phyloP scores from a whole-genome alignment of 2,797 vertebrate species.

The Spondyliosoma cantharus region DNA sequence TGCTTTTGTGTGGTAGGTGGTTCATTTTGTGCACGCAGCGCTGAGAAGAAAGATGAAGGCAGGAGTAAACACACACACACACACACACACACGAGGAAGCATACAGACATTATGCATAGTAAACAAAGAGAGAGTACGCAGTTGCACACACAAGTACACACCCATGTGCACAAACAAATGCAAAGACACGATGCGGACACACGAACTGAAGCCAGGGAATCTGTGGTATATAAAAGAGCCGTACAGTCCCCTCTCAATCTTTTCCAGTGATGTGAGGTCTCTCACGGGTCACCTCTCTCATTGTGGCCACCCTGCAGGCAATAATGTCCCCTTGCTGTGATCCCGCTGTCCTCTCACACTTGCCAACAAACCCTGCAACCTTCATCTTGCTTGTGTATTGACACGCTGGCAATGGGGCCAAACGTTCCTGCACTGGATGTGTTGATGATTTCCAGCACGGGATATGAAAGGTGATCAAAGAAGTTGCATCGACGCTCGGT shows the following conservation, averaged over 20 bases:
- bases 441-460: conserved; percentile 55
- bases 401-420: conserved; percentile 39
- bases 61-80: conserved; percentile 39
- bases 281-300: conserved; percentile 68
- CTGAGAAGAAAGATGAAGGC: conserved; percentile 58
- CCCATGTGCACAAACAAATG: neutral
- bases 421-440: conserved; percentile 35
- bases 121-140: conserved; percentile 41
- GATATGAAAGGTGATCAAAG: conserved; percentile 18
- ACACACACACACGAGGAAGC: conserved; percentile 17
- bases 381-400: conserved; percentile 46
- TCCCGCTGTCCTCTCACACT: conserved; percentile 63
- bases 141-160: conserved; percentile 2
- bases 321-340: conserved; percentile 68
- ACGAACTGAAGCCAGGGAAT: conserved; percentile 15
- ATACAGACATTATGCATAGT: conserved; percentile 34
- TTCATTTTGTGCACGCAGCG: conserved; percentile 63
- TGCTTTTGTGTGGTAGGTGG: conserved; percentile 74
- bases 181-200: neutral
- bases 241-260: conserved; percentile 38
- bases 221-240: conserved; percentile 18
- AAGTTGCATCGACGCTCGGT: neutral
- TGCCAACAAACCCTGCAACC: conserved; percentile 59
- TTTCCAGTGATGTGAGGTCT: conserved; percentile 61
- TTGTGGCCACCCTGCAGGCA: conserved; percentile 68